Base-by-base conservation (phyloP, 1,140 invertebrate genomes). In the Sinonovacula constricta region DNA sequence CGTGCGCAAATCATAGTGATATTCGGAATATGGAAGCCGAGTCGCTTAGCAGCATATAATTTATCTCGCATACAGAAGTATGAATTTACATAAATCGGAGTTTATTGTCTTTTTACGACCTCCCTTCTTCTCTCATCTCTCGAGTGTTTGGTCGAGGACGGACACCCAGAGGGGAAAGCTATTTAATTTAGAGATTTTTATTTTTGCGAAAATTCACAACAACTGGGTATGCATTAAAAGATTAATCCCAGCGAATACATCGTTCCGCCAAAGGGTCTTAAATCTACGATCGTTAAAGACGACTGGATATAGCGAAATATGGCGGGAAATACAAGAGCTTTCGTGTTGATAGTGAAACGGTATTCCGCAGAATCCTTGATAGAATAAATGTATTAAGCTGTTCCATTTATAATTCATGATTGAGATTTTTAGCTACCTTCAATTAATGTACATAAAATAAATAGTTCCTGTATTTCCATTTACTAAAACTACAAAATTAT, bases 71-170 rank as follows among this genome's bases (percentile, higher is more conserved):
- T 76, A n/a, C 62, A 57, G 51, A 22, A 60, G 72, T 76, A 76
- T 76, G 72, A 76, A 76, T 76, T 76, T 76, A 76, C 72, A 76
- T 76, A 76, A 76, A 76, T 67, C 72, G 34, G 30, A 67, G 31
- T 76, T 76, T 76, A 76, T 76, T 66, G 63, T 53, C 51, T 12
- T 54, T 76, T 76, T 76, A 76, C 72, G 72, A 76, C 36, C 15
- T 59, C n/a, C 31, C 49, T 76, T 76, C 62, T 76, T 51, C 39
- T 76, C 63, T 39, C 54, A 57, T 67, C 53, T 53, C 22, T 10
- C 3, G 22, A 24, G 62, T 31, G 31, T 26, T 36, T 51, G 26
- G 33, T 65, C 26, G 49, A 15, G 54, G 51, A 65, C 53, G 72
- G 59, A 76, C 72, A 76, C 72, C 72, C 72, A 76, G 22, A 66